Evolutionary conservation across 2,113 vertebrate species (phyloP).

Genomic region (Pomatostomus ruficeps): DNA sequence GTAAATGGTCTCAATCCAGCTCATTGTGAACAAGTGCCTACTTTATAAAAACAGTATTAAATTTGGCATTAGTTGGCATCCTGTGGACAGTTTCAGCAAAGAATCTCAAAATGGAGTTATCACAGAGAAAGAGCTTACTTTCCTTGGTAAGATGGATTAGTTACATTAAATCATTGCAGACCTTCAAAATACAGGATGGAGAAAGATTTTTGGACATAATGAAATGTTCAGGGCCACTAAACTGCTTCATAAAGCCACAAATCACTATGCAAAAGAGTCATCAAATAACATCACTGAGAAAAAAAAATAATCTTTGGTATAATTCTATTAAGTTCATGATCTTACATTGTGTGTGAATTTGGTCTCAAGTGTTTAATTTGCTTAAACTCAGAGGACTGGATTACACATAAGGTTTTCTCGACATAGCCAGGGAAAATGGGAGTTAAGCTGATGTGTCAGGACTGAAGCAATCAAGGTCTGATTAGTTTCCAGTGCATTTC

Average conservation of each 20-base stretch:
- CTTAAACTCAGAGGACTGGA: neutral
- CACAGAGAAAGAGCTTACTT: neutral
- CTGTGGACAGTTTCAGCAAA: neutral
- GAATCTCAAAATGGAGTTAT: neutral
- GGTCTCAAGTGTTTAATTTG: neutral
- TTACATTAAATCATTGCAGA: neutral
- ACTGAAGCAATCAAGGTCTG: neutral
- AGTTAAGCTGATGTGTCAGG: neutral
- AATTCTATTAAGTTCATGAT: neutral
- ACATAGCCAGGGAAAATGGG: neutral
- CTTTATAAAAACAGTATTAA: neutral
- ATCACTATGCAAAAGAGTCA: neutral
- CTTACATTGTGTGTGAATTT: neutral
- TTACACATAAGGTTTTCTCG: neutral
- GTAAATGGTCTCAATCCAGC: neutral
- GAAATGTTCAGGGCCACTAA: neutral
- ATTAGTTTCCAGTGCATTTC: neutral
- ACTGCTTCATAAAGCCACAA: neutral
- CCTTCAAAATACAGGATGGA: neutral
- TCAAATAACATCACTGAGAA: neutral
- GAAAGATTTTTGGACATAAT: neutral
- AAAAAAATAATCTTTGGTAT: neutral
- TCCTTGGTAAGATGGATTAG: neutral
- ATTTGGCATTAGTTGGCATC: neutral
- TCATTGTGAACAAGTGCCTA: neutral